Evolutionary conservation across 2,888 invertebrate species (phyloP), one percentile per base, ranked within the genome.

Genomic region (Agrotis segetum): DNA sequence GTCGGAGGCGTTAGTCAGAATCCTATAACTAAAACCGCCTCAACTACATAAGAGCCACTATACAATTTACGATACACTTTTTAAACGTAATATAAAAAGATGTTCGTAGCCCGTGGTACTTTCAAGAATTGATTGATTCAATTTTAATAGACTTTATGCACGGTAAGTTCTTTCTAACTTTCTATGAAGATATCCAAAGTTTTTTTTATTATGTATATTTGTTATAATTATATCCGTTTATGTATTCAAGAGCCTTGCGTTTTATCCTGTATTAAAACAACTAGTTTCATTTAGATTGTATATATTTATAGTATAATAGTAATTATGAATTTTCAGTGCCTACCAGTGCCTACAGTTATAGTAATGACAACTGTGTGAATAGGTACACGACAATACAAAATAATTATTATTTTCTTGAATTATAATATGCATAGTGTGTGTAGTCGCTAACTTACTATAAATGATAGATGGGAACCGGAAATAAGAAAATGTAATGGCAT

Each of bases 111-210:
- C 17, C 24, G 19, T 19, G 19, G 3, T 72, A 50, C 29, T 21
- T 17, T 6, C n/a, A 62, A n/a, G 52, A 50, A 13, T 44, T 44
- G 49, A 72, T 46, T 21, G 60, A 61, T 60, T 46, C 1, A 34
- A 29, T 19, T 44, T 7, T 19, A 47, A 21, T 49, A 6, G 21
- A 29, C 58, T 70, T 70, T 73, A 21, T 49, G 11, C n/a, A n/a
- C n/a, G n/a, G n/a, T n/a, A n/a, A n/a, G n/a, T 16, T 21, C 72
- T 70, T 70, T 73, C 66, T 59, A 67, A 75, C 67, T 67, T 72
- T 72, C 76, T 72, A 13, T 50, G 40, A 17, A 24, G 21, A 0
- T 17, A 21, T 47, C 19, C 13, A 4, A 9, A 1, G 11, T 49
- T 21, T 53, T 29, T n/a, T 9, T 24, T 2, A 3, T 29, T 14